Evolutionary conservation across 1,140 invertebrate genomes (phyloP).

Genomic region (Doryteuthis pealeii): DNA sequence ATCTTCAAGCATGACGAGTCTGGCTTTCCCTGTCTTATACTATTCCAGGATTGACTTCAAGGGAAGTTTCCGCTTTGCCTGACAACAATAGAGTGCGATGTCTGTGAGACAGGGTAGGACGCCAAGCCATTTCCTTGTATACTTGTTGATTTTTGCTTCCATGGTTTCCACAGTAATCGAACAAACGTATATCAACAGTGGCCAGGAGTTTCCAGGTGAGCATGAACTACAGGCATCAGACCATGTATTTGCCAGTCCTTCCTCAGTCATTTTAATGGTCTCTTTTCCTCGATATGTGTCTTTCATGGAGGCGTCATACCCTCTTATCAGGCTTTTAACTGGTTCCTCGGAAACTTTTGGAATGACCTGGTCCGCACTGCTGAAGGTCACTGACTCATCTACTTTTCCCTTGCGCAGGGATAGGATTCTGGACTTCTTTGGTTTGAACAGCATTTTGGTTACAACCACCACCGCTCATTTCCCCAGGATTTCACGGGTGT

Average conservation of each 20-base stretch:
- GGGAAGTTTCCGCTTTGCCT: background rate
- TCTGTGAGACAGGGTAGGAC: background rate
- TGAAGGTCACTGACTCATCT: background rate
- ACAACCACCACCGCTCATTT: background rate
- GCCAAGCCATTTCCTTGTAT: background rate
- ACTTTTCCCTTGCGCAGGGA: background rate
- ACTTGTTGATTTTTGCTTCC: background rate
- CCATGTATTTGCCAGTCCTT: background rate
- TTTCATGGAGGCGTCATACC: background rate
- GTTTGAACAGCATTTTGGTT: background rate
- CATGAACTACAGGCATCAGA: background rate
- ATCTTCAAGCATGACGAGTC: background rate
- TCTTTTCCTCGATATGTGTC: background rate
- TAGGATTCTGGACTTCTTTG: background rate
- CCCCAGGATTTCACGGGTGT: background rate
- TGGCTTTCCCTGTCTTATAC: background rate
- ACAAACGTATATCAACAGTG: too few relatives aligned
- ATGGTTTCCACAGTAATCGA: too few relatives aligned
- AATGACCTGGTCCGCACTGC: background rate
- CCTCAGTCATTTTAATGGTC: background rate
- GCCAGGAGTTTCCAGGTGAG: background rate
- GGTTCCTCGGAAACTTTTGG: background rate
- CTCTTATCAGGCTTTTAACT: background rate
- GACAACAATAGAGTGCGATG: background rate
- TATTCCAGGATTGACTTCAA: background rate